phyloP scores from a whole-genome alignment of 2,113 vertebrate species.

The Sylvietta virens region DNA sequence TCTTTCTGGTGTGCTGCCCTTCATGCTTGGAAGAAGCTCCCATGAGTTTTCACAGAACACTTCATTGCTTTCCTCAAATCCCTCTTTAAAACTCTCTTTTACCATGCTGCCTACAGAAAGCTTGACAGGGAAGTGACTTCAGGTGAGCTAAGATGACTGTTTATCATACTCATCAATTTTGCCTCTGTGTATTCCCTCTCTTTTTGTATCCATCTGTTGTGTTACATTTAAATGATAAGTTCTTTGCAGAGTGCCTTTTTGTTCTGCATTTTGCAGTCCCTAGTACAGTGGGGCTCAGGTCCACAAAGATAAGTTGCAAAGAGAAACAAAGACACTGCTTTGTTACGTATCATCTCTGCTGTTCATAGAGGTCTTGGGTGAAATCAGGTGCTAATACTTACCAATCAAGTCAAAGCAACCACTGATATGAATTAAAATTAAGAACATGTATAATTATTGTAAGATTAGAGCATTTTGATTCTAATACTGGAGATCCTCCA shows the following conservation, averaged over 20 bases:
- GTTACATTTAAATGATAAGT: conserved; percentile 5
- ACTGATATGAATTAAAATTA: background rate
- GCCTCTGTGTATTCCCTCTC: conserved; percentile 33
- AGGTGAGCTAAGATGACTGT: conserved; percentile 62
- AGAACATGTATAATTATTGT: background rate
- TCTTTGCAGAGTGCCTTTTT: background rate
- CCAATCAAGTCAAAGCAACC: background rate
- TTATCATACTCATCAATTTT: conserved; percentile 53
- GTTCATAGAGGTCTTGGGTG: background rate
- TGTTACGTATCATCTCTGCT: background rate
- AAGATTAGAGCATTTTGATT: background rate
- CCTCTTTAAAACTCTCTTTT: conserved; percentile 69
- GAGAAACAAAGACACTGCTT: conserved; percentile 24
- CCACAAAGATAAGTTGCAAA: background rate
- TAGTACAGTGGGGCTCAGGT: background rate
- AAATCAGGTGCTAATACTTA: background rate
- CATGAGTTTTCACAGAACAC: conserved; percentile 45
- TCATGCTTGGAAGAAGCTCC: conserved; percentile 55
- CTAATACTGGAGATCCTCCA: background rate
- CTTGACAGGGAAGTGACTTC: conserved; percentile 64
- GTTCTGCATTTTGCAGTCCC: conserved; percentile 28
- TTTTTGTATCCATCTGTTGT: conserved; percentile 54
- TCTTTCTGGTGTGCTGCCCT: conserved; percentile 19
- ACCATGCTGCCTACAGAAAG: conserved; percentile 68
- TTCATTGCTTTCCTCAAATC: conserved; percentile 64